Percentiles rank a stretch among this genome's conserved stretches.
Evolutionary conservation across 2,888 invertebrate species (phyloP).

Genomic region (Boloria selene): DNA sequence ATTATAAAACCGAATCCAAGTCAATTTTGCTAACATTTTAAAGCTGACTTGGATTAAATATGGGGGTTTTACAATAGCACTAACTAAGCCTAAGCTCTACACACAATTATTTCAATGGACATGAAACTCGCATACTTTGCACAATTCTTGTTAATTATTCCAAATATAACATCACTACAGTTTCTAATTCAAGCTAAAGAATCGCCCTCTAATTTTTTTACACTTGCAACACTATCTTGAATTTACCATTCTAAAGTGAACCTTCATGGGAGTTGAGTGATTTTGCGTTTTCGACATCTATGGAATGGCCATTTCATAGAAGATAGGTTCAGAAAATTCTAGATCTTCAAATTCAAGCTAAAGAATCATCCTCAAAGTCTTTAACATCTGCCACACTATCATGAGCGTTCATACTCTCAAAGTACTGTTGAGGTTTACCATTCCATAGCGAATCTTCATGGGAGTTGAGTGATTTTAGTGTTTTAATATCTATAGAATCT

Average conservation of each 20-base stretch:
- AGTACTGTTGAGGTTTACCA: constrained; percentile 80
- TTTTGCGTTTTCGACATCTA: constrained; percentile 49
- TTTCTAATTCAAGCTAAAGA: constrained; percentile 53
- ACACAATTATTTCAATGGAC: too few species aligned
- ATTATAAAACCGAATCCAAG: neutral
- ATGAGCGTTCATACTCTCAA: constrained; percentile 85
- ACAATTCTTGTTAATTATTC: too few species aligned
- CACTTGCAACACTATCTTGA: constrained; percentile 35
- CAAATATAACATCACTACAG: neutral
- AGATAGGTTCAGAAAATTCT: constrained; percentile 58
- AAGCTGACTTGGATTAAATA: neutral
- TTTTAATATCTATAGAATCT: constrained; percentile 54
- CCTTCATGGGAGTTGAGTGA: constrained; percentile 62
- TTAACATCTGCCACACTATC: constrained; percentile 31
- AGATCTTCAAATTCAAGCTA: constrained; percentile 45
- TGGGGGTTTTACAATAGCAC: too few species aligned
- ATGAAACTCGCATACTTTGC: too few species aligned
- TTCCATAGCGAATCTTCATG: constrained; percentile 81
- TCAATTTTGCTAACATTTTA: neutral
- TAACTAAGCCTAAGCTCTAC: too few species aligned
- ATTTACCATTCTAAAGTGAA: constrained; percentile 80
- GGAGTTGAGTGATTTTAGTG: constrained; percentile 49
- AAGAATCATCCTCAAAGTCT: constrained; percentile 66
- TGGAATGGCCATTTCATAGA: constrained; percentile 69
- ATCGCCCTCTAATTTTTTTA: constrained; percentile 61